phyloP scores from a whole-genome alignment of 2,797 vertebrate genomes.

The Pachyuromys duprasi region DNA sequence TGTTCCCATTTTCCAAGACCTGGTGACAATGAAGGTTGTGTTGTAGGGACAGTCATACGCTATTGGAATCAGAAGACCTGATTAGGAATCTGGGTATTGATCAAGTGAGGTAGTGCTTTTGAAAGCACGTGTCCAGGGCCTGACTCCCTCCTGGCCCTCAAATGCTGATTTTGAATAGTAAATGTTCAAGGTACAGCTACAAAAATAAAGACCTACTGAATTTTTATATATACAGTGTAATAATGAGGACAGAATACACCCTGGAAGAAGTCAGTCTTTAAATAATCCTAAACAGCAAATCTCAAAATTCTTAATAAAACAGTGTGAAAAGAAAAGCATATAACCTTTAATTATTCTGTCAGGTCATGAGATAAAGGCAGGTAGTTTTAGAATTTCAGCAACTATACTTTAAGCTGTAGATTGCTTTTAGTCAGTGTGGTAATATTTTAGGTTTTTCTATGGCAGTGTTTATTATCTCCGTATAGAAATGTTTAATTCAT shows the following conservation, averaged over 20 bases:
- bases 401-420: conserved; percentile 47
- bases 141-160: not conserved
- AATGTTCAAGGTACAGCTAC: conserved; percentile 44
- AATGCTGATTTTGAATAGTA: conserved; percentile 37
- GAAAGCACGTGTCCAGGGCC: not conserved
- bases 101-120: not conserved
- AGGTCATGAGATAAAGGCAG: conserved; percentile 66
- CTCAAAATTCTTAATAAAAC: conserved; percentile 62
- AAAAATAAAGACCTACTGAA: conserved; percentile 24
- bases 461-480: conserved; percentile 61
- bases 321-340: conserved; percentile 46
- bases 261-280: conserved; percentile 49
- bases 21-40: not conserved
- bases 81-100: not conserved
- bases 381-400: conserved; percentile 73
- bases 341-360: conserved; percentile 70
- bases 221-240: conserved; percentile 53
- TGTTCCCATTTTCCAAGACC: not conserved
- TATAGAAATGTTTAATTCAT: conserved; percentile 56
- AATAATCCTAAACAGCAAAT: conserved; percentile 57
- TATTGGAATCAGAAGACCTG: not conserved
- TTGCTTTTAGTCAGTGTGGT: conserved; percentile 62
- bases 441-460: conserved; percentile 3
- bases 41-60: not conserved
- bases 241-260: conserved; percentile 51